A percentile compares a stretch with the other conserved stretches of the same genome.
Evolutionary conservation across 2,113 vertebrate species (phyloP).

Genomic region (Turnix velox): DNA sequence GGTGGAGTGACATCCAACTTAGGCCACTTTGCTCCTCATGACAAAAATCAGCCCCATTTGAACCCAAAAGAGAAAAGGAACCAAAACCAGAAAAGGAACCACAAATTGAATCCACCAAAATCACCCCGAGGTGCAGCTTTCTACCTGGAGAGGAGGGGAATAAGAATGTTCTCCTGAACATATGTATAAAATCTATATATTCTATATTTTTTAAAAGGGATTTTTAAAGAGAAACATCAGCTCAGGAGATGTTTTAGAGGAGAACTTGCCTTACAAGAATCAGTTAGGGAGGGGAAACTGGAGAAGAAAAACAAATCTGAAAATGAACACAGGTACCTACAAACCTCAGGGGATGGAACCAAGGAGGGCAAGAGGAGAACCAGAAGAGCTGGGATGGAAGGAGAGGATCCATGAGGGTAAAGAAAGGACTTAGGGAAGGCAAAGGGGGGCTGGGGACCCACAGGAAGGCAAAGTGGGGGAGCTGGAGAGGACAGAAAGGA

Average conservation of each 20-base stretch:
- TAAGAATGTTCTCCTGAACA: neutral
- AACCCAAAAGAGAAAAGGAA: neutral
- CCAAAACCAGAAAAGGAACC: neutral
- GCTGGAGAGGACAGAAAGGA: too few species aligned
- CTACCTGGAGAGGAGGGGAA: neutral
- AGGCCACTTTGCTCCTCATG: fast-evolving
- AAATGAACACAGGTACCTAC: neutral
- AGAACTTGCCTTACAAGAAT: neutral
- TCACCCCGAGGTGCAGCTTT: neutral
- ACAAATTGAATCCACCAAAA: neutral
- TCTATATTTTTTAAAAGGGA: neutral
- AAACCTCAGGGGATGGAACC: too few species aligned
- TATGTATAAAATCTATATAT: neutral
- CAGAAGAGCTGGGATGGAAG: too few species aligned
- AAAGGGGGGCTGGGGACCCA: too few species aligned
- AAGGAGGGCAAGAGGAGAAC: too few species aligned
- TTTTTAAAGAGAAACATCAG: neutral
- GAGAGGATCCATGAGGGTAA: too few species aligned
- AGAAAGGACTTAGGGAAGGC: too few species aligned
- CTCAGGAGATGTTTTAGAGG: neutral
- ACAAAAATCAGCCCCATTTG: neutral
- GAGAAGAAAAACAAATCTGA: neutral
- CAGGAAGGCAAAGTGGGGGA: too few species aligned
- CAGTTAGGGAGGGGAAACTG: neutral
- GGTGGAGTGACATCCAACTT: neutral